Conservation (phyloP, 2,888 invertebrate species). For the Pachycephus smyrnensis region DNA sequence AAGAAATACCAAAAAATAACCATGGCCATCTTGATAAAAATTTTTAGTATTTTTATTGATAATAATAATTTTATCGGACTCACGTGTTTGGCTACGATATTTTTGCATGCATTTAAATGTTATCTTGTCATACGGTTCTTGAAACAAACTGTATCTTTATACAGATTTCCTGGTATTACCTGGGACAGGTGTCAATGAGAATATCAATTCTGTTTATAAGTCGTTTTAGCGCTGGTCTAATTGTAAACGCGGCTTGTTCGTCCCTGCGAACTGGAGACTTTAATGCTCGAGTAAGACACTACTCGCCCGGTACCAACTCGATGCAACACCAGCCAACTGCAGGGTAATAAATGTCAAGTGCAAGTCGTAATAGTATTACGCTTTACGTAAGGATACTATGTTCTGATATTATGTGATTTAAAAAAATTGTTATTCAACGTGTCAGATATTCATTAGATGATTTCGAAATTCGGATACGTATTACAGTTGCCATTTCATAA, state of each 20-base stretch:
- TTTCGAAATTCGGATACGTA: background rate
- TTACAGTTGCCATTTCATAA: background rate
- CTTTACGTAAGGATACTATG: background rate
- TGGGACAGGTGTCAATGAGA: background rate
- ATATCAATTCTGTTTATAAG: background rate
- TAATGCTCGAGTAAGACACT: background rate
- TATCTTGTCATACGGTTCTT: background rate
- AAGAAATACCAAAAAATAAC: background rate
- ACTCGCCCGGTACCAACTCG: background rate
- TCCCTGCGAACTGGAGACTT: background rate
- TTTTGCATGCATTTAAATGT: background rate
- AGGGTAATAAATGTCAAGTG: background rate
- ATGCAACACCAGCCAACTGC: background rate
- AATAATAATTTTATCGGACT: background rate
- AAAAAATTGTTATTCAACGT: background rate
- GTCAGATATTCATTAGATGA: background rate
- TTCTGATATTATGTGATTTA: background rate
- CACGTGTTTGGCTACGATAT: background rate
- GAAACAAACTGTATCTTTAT: background rate
- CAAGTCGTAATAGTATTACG: background rate
- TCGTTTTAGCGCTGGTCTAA: conserved; percentile 3
- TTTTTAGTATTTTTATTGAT: background rate
- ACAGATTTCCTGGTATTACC: background rate
- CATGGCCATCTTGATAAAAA: background rate
- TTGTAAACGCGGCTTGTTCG: background rate